Conservation (phyloP, 2,113 vertebrate genomes). For the Gavia stellata region DNA sequence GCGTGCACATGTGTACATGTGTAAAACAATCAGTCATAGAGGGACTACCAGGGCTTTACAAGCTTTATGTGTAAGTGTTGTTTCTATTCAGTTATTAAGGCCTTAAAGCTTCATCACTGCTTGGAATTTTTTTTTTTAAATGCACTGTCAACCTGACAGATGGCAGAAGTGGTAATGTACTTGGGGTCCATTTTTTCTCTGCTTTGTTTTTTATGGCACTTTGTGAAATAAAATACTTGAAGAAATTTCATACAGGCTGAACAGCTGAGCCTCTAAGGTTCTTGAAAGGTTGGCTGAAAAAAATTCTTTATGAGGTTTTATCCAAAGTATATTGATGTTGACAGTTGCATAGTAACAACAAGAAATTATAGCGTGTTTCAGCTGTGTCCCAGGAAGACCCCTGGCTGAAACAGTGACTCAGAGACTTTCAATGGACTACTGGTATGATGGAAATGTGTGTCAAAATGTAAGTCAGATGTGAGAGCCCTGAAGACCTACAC, state of each 20-base stretch:
- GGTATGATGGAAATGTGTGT: not conserved
- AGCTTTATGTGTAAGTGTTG: not conserved
- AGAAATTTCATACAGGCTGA: not conserved
- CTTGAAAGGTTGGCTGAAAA: not conserved
- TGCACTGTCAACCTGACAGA: not conserved
- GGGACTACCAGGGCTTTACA: not conserved
- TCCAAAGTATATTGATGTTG: not conserved
- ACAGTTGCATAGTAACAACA: not conserved
- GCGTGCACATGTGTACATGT: rapidly evolving
- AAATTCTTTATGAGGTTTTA: not conserved
- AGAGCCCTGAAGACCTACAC: not conserved
- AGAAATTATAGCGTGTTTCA: not conserved
- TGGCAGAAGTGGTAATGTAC: not conserved
- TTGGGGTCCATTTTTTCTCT: not conserved
- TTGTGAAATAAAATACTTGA: not conserved
- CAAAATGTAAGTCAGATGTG: not conserved
- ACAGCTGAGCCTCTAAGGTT: not conserved
- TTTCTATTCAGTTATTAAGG: not conserved
- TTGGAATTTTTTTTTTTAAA: not conserved
- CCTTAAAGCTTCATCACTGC: not conserved
- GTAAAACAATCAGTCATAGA: not conserved
- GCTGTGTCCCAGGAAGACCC: not conserved
- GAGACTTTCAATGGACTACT: not conserved
- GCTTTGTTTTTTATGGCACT: not conserved
- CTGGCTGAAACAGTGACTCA: not conserved